These are phyloP conservation scores for Petrocephalus microphthalmus DNA, from an alignment of 2,113 vertebrate genomes.

Conservation along the genomic window DNA sequence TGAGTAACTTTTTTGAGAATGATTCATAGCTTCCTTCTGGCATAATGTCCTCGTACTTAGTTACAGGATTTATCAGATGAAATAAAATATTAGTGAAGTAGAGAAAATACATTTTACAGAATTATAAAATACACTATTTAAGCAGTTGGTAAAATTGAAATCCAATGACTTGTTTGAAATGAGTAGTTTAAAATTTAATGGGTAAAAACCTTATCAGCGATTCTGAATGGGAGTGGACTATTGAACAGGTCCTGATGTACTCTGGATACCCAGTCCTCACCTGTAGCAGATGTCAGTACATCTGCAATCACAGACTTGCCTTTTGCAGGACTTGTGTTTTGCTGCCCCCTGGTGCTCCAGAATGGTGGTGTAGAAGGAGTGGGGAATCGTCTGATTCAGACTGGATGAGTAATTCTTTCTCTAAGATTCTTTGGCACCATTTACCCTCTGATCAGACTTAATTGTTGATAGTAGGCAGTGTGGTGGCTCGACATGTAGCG, in stretches of 20 bases:
- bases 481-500: no score
- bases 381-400: background rate
- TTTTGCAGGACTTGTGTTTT: background rate
- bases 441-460: background rate
- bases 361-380: background rate
- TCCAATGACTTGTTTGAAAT: background rate
- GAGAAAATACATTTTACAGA: background rate
- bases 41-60: background rate
- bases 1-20: background rate
- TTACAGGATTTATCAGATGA: background rate
- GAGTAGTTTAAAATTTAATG: background rate
- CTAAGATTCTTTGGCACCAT: background rate
- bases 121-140: background rate
- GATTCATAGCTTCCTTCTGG: background rate
- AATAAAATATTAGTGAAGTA: slow-evolving; percentile 5
- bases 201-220: background rate
- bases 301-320: background rate
- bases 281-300: background rate
- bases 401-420: background rate
- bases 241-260: background rate
- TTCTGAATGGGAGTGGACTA: background rate
- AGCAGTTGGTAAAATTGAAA: background rate
- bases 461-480: background rate
- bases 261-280: background rate
- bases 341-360: slow-evolving; percentile 7